These are phyloP conservation scores for Pseudomugil gertrudae DNA, from an alignment of 2,797 vertebrate genomes.

Conservation along the genomic window DNA sequence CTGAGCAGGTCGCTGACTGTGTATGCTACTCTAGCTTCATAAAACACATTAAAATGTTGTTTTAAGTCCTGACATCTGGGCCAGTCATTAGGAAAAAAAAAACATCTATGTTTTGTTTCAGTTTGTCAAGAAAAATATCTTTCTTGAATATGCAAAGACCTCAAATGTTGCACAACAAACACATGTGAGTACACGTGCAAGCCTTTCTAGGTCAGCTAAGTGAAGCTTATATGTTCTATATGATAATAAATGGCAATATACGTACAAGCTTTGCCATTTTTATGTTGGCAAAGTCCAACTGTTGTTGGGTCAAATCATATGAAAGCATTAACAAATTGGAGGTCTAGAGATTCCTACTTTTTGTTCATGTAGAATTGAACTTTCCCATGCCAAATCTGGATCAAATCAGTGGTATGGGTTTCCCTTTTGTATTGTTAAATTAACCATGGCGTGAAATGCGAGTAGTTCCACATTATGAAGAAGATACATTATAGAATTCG, in stretches of 20 bases:
- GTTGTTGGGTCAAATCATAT: constrained; percentile 9
- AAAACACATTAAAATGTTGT: background rate
- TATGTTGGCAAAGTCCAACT: constrained; percentile 2
- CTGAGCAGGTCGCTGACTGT: background rate
- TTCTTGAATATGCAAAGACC: background rate
- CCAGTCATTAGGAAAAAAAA: background rate
- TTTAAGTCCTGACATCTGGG: background rate
- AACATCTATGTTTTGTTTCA: background rate
- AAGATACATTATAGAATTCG: background rate
- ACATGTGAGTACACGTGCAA: background rate
- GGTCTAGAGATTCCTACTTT: background rate
- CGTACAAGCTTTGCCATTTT: background rate
- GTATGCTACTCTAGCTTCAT: background rate
- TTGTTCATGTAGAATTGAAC: constrained; percentile 2
- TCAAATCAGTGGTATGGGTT: constrained; percentile 17
- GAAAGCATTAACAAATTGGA: constrained; percentile 8
- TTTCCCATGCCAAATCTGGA: constrained; percentile 7
- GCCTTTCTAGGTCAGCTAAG: constrained; percentile 6
- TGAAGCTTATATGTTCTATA: constrained; percentile 2
- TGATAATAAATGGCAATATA: constrained; percentile 1
- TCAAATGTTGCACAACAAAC: background rate
- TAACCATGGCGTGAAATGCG: constrained; percentile 22
- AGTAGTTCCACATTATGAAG: background rate
- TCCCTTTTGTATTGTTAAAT: constrained; percentile 19
- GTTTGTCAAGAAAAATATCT: background rate